Evolutionary conservation across 2,888 invertebrate genomes (phyloP).

Genomic region (Tethea ocularis): DNA sequence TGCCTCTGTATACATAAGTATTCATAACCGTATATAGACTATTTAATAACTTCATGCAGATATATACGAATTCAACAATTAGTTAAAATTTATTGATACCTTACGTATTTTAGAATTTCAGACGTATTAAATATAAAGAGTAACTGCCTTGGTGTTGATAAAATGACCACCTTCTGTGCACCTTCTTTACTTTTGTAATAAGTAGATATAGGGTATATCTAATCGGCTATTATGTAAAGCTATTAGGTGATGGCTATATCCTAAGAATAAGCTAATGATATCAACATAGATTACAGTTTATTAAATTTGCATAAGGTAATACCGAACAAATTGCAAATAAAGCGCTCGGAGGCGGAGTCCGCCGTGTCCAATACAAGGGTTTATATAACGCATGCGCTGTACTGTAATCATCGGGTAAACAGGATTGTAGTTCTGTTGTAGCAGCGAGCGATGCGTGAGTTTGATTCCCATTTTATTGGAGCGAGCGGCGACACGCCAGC

Average conservation of each 20-base stretch:
- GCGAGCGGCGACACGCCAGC: slow-evolving; percentile 68
- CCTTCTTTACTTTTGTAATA: neutral
- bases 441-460: slow-evolving; percentile 53
- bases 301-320: slow-evolving; percentile 37
- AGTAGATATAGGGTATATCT: too few relatives aligned
- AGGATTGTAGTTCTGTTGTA: neutral
- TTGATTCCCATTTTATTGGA: slow-evolving; percentile 61
- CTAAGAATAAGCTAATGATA: neutral
- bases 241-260: neutral
- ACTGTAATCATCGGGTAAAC: slow-evolving; percentile 6
- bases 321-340: slow-evolving; percentile 53
- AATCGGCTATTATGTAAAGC: neutral
- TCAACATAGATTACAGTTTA: slow-evolving; percentile 15
- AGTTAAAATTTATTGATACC: neutral
- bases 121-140: neutral
- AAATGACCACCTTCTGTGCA: neutral
- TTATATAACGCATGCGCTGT: slow-evolving; percentile 66
- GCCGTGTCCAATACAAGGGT: slow-evolving; percentile 65
- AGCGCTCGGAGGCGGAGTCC: slow-evolving; percentile 68
- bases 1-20: slow-evolving; percentile 60
- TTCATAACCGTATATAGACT: slow-evolving; percentile 31
- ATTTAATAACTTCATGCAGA: slow-evolving; percentile 5
- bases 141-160: neutral
- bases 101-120: neutral
- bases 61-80: slow-evolving; percentile 5